These are phyloP conservation scores for Atrichornis clamosus DNA, from an alignment of 2,113 vertebrate genomes.

Conservation along the genomic window DNA sequence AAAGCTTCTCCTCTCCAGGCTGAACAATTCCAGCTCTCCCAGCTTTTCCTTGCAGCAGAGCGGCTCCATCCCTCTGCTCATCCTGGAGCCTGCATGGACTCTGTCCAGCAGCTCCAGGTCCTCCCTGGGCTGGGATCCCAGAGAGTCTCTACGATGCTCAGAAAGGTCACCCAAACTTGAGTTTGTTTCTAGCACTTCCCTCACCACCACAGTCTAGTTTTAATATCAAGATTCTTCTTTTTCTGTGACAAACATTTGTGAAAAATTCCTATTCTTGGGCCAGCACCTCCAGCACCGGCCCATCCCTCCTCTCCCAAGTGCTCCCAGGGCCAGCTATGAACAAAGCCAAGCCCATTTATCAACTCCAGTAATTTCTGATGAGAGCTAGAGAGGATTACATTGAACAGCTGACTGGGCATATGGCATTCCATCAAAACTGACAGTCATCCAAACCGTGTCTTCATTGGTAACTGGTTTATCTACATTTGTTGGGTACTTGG, in stretches of 20 bases:
- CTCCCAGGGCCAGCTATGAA: background rate
- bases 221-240: no score
- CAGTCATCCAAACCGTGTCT: background rate
- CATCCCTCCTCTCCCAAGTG: accelerated
- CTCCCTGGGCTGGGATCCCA: background rate
- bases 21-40: background rate
- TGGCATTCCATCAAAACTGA: background rate
- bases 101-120: background rate
- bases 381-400: background rate
- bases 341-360: background rate
- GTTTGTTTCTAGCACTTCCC: background rate
- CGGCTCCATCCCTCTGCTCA: background rate
- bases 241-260: no score
- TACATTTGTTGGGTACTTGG: background rate
- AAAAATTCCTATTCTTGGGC: accelerated
- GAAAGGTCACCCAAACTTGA: background rate
- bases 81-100: background rate
- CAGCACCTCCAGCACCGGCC: background rate
- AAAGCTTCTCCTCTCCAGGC: background rate
- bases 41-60: background rate
- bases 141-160: background rate
- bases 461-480: background rate
- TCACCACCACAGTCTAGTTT: background rate
- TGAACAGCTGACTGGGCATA: background rate
- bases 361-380: accelerated